Percentiles rank a stretch among this genome's conserved stretches.
These are phyloP conservation scores for Chelonia mydas DNA, from an alignment of 2,797 vertebrate genomes.

Conservation along the genomic window DNA sequence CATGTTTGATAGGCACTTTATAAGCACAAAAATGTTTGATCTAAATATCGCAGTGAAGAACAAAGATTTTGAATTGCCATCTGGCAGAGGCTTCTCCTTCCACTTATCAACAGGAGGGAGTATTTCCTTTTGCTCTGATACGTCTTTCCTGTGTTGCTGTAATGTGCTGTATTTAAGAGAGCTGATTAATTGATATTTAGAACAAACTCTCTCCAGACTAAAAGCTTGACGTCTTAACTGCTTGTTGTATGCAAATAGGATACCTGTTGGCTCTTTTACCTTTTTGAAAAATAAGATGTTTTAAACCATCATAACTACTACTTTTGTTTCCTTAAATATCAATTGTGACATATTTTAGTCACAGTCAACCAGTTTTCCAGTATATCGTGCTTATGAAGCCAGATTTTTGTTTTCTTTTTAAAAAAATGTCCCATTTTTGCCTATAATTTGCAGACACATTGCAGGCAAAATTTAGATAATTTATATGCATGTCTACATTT, in stretches of 20 bases:
- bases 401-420: not conserved
- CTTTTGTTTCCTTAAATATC: not conserved
- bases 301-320: not conserved
- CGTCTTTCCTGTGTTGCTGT: not conserved
- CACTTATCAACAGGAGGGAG: not conserved
- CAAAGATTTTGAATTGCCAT: not conserved
- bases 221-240: not conserved
- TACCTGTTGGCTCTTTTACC: not conserved
- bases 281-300: not conserved
- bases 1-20: not conserved
- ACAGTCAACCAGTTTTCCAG: not conserved
- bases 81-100: not conserved
- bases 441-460: not conserved
- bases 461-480: not conserved
- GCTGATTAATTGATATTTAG: not conserved
- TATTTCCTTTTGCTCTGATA: not conserved
- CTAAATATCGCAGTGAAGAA: not conserved
- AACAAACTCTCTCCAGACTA: not conserved
- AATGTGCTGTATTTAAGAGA: not conserved
- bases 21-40: not conserved
- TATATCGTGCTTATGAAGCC: not conserved
- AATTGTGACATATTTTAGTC: not conserved
- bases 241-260: not conserved
- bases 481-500: not conserved
- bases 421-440: not conserved